Percentiles rank a stretch among this genome's conserved stretches.
These are phyloP conservation scores for Enteromius radiatus DNA, from an alignment of 2,797 vertebrate genomes.

Conservation along the genomic window DNA sequence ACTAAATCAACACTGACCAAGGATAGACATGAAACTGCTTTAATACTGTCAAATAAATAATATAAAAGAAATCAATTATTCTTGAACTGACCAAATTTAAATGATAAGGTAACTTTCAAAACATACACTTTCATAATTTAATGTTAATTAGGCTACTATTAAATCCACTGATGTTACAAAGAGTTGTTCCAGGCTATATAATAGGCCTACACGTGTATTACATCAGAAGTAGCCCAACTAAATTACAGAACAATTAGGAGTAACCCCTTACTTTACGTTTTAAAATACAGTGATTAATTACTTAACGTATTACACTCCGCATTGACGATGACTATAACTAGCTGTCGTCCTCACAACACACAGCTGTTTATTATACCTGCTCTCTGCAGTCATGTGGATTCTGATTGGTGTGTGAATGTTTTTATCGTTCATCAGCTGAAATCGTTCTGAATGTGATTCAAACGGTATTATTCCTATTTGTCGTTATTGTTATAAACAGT, in stretches of 20 bases:
- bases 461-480: not conserved
- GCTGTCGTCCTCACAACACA: not conserved
- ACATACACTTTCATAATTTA: not conserved
- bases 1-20: not conserved
- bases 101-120: not conserved
- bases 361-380: not conserved
- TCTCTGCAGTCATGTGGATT: not conserved
- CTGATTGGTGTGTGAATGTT: not conserved
- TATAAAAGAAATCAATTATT: not conserved
- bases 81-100: not conserved
- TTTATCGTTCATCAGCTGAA: not conserved
- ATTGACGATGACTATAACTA: not conserved
- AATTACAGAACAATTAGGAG: not conserved
- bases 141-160: not conserved
- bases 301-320: not conserved
- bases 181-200: not conserved
- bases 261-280: not conserved
- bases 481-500: not conserved
- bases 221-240: not conserved
- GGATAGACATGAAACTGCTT: not conserved
- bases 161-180: not conserved
- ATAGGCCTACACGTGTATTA: not conserved
- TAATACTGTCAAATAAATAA: not conserved
- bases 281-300: not conserved
- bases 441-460: not conserved